Evolutionary conservation across 2,113 vertebrate genomes (phyloP).

Genomic region (Pongo pygmaeus): DNA sequence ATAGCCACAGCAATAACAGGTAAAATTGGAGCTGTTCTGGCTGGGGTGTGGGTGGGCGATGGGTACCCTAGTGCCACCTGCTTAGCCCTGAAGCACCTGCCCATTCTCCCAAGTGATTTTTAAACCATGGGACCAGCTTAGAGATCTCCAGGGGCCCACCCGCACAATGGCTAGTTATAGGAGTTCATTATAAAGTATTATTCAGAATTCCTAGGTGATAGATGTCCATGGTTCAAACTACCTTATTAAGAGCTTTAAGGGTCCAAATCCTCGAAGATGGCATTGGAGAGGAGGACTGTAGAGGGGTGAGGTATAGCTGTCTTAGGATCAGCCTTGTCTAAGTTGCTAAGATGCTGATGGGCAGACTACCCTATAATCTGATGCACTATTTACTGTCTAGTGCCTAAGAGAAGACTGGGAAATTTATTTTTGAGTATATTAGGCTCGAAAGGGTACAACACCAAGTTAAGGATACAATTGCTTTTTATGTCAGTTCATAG

Average conservation of each 20-base stretch:
- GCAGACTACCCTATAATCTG: background rate
- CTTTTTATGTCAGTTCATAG: background rate
- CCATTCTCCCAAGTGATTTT: background rate
- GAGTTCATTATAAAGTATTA: background rate
- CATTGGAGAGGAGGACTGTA: background rate
- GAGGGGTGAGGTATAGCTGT: background rate
- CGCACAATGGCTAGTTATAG: background rate
- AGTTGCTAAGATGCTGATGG: background rate
- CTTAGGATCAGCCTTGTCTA: background rate
- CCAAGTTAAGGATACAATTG: background rate
- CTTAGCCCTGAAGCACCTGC: background rate
- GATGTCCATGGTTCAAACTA: background rate
- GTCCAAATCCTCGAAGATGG: background rate
- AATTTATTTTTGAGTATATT: background rate
- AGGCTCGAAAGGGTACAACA: background rate
- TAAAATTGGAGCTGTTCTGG: background rate
- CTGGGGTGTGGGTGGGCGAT: background rate
- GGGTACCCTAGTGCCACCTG: background rate
- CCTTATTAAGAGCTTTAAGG: background rate
- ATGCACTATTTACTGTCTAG: too few species aligned
- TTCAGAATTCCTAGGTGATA: background rate
- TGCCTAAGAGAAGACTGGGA: background rate
- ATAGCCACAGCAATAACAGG: background rate
- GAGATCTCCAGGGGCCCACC: background rate
- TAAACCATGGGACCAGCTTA: background rate